Conservation (phyloP, 2,113 vertebrate species). For the Platysteira castanea region DNA sequence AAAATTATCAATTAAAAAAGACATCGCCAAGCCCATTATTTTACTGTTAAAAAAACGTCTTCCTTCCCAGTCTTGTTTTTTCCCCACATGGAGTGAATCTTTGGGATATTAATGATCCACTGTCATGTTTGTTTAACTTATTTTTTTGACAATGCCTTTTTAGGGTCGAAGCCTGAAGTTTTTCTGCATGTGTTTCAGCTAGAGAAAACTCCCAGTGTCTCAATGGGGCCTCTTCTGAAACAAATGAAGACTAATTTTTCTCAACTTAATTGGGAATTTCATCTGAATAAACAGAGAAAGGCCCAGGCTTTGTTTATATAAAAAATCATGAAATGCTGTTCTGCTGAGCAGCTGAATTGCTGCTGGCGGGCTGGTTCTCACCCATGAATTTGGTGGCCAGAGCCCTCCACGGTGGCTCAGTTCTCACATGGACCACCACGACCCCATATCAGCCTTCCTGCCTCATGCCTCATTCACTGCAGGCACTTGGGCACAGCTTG, state of each 20-base stretch:
- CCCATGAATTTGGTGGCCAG: not conserved
- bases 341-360: not conserved
- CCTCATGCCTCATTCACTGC: not conserved
- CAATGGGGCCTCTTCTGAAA: not conserved
- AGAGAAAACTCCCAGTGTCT: slow-evolving; percentile 15
- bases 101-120: slow-evolving; percentile 8
- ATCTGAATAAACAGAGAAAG: slow-evolving; percentile 7
- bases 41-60: slow-evolving; percentile 5
- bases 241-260: slow-evolving; percentile 9
- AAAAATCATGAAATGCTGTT: not conserved
- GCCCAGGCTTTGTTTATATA: not conserved
- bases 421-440: not conserved
- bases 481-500: not conserved
- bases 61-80: not conserved
- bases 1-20: slow-evolving; percentile 39
- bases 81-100: slow-evolving; percentile 18
- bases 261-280: not conserved
- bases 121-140: slow-evolving; percentile 31
- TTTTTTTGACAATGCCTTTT: slow-evolving; percentile 44
- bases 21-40: not conserved
- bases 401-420: not conserved
- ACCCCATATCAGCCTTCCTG: not conserved
- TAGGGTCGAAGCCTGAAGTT: slow-evolving; percentile 37
- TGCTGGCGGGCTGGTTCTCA: not conserved
- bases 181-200: slow-evolving; percentile 17